These are phyloP conservation scores for Champsocephalus gunnari DNA, from an alignment of 2,797 vertebrate species.

Conservation along the genomic window DNA sequence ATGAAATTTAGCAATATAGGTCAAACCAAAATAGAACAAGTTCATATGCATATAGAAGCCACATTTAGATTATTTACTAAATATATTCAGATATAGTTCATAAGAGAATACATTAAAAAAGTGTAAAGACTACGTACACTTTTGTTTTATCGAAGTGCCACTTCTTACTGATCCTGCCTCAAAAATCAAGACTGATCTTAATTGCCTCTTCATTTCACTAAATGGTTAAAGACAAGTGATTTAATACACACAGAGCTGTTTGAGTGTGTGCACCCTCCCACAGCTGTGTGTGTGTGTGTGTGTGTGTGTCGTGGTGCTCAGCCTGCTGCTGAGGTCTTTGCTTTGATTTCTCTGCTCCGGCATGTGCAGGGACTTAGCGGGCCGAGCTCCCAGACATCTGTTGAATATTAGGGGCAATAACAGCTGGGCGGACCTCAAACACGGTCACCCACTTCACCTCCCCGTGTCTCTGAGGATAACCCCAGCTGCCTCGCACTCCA, in stretches of 20 bases:
- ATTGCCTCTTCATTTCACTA: constrained; percentile 75
- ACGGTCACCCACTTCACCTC: constrained; percentile 85
- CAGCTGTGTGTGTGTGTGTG: constrained; percentile 55
- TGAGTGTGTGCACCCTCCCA: constrained; percentile 55
- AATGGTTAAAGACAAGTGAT: constrained; percentile 79
- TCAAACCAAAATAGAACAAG: background rate
- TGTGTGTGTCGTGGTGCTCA: constrained; percentile 52
- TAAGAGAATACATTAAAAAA: background rate
- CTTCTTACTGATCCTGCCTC: constrained; percentile 49
- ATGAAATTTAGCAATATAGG: background rate
- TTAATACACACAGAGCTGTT: constrained; percentile 59
- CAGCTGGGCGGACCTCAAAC: constrained; percentile 85
- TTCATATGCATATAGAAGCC: background rate
- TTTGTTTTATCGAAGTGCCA: constrained; percentile 44
- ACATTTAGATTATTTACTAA: constrained; percentile 4
- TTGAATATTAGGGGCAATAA: constrained; percentile 85
- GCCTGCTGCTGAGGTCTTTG: constrained; percentile 62
- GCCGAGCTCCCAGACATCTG: constrained; percentile 82
- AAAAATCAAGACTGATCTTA: constrained; percentile 72
- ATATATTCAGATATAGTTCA: background rate
- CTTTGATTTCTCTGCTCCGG: constrained; percentile 76
- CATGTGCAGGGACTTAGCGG: constrained; percentile 81
- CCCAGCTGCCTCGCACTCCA: constrained; percentile 79
- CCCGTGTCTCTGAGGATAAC: constrained; percentile 81
- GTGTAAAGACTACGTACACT: constrained; percentile 9